Percentiles rank a stretch among this genome's conserved stretches.
These are phyloP conservation scores for Chymomyza caudatula DNA, from an alignment of 2,888 invertebrate genomes.

Conservation along the genomic window DNA sequence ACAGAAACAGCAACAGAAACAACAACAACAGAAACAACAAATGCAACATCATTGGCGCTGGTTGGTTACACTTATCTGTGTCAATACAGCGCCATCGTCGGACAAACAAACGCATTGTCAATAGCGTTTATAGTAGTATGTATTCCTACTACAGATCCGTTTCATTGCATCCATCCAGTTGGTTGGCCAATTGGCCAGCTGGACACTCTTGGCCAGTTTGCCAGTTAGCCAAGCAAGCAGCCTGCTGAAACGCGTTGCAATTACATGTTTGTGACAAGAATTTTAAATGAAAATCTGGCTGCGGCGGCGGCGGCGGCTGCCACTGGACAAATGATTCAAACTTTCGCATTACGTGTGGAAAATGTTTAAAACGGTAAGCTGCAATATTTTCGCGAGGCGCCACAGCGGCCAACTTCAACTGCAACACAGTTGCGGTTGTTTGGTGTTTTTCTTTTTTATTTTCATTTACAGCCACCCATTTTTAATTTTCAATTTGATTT, in stretches of 20 bases:
- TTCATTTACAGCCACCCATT: slow-evolving; percentile 6
- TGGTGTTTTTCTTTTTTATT: slow-evolving; percentile 3
- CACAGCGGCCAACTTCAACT: not conserved
- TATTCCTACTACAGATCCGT: slow-evolving; percentile 57
- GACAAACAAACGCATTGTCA: slow-evolving; percentile 68
- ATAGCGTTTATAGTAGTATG: slow-evolving; percentile 28
- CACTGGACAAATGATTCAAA: slow-evolving; percentile 71
- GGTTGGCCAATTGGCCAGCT: not conserved
- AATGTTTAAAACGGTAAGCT: slow-evolving; percentile 55
- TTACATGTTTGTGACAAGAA: slow-evolving; percentile 71
- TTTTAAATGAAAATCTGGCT: slow-evolving; percentile 61
- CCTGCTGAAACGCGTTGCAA: slow-evolving; percentile 62
- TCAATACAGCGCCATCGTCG: slow-evolving; percentile 54
- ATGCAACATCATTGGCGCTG: slow-evolving; percentile 27
- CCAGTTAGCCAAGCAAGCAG: not conserved
- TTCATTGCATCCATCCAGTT: not conserved
- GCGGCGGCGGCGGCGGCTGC: slow-evolving; percentile 37
- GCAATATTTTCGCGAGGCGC: slow-evolving; percentile 32
- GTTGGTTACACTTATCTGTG: slow-evolving; percentile 62
- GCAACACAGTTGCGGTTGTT: not conserved
- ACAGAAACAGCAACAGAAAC: slow-evolving; percentile 27
- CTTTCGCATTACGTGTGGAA: slow-evolving; percentile 70
- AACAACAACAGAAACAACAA: slow-evolving; percentile 10
- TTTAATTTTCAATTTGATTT: slow-evolving; percentile 12
- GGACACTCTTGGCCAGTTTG: not conserved